A percentile compares a stretch with the other conserved stretches of the same genome.
Conservation (phyloP, 2,888 invertebrate genomes). For the Coronaproctus castanopsis region DNA sequence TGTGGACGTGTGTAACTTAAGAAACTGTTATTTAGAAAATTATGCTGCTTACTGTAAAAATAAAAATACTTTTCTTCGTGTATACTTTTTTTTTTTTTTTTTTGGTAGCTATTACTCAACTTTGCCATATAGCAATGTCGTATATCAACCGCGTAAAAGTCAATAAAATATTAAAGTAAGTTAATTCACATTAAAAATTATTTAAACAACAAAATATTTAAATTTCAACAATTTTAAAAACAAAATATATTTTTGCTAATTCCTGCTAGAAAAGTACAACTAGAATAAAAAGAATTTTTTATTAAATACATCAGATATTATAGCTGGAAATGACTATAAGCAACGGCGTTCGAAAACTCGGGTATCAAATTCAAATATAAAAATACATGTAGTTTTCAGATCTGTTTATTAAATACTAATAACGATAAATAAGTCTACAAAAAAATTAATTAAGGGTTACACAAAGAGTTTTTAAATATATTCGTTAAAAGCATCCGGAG, state of each 20-base stretch:
- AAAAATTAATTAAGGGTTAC: too few species aligned
- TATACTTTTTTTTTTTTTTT: neutral
- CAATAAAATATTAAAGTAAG: neutral
- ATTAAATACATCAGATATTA: too few species aligned
- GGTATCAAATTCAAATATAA: too few species aligned
- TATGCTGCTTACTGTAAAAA: neutral
- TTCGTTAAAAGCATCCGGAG: too few species aligned
- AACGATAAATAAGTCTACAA: too few species aligned
- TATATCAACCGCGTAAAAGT: neutral
- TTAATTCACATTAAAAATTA: neutral
- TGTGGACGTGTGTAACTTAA: neutral
- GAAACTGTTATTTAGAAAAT: neutral
- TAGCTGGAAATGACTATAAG: too few species aligned
- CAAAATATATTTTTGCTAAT: neutral
- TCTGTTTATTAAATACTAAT: too few species aligned
- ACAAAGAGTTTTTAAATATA: too few species aligned
- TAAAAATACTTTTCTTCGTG: neutral
- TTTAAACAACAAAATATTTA: neutral
- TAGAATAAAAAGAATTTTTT: too few species aligned
- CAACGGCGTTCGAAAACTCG: too few species aligned
- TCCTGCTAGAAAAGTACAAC: too few species aligned
- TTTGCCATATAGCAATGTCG: neutral
- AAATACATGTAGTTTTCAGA: too few species aligned
- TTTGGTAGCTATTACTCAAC: neutral
- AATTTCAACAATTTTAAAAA: neutral